Evolutionary conservation across 2,113 vertebrate genomes (phyloP).

Genomic region (Ciconia maguari): DNA sequence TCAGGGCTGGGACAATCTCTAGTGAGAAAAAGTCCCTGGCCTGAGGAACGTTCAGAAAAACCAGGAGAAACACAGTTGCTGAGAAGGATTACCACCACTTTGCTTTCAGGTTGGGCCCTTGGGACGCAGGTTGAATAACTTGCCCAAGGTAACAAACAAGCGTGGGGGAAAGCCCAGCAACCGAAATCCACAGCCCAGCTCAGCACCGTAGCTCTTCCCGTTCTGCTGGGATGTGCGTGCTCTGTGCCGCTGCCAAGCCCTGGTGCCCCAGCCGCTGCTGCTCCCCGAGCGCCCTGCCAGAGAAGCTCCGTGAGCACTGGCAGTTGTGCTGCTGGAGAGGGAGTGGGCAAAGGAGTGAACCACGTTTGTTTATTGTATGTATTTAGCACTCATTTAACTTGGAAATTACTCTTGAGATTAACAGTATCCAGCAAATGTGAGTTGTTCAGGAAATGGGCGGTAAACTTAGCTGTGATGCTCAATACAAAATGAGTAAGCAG

Average conservation of each 20-base stretch:
- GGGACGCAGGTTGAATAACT: background rate
- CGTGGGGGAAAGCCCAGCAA: background rate
- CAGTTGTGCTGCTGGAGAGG: background rate
- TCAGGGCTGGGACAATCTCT: background rate
- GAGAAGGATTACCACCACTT: background rate
- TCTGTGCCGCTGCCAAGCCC: accelerated
- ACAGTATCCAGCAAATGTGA: background rate
- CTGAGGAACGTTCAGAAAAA: background rate
- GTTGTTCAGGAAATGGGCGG: background rate
- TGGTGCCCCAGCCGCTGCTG: background rate
- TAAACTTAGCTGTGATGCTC: background rate
- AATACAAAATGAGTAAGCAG: background rate
- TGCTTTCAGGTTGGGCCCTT: background rate
- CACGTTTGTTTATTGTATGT: background rate
- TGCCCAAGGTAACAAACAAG: background rate
- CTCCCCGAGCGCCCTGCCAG: background rate
- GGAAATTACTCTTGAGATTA: background rate
- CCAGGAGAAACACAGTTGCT: background rate
- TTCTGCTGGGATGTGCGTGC: background rate
- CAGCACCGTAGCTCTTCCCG: accelerated
- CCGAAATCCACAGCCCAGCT: background rate
- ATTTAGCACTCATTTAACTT: background rate
- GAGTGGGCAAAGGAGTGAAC: background rate
- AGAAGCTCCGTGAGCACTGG: background rate
- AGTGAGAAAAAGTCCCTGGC: background rate